Conservation (phyloP, 1,140 invertebrate genomes). For the Marisa cornuarietis region DNA sequence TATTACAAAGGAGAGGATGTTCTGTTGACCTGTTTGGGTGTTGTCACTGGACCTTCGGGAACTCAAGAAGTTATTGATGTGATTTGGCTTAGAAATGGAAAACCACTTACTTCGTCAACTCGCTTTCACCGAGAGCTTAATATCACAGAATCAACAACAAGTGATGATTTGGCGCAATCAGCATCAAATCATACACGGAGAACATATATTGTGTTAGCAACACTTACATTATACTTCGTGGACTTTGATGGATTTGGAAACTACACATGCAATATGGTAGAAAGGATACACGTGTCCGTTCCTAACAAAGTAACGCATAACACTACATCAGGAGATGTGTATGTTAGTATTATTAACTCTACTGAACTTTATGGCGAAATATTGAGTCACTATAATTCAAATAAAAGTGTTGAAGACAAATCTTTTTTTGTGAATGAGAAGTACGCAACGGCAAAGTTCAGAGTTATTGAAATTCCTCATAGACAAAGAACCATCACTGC, state of each 20-base stretch:
- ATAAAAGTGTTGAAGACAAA: background rate
- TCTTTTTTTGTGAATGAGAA: background rate
- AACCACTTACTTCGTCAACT: background rate
- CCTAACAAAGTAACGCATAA: background rate
- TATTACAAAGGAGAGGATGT: background rate
- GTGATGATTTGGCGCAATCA: background rate
- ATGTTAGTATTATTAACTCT: too few species aligned
- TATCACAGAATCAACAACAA: background rate
- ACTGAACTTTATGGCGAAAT: too few species aligned
- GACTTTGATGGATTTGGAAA: background rate
- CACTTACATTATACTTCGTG: background rate
- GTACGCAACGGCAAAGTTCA: background rate
- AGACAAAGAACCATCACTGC: background rate
- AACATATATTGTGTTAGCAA: too few species aligned
- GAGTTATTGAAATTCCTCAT: background rate
- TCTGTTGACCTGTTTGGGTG: background rate
- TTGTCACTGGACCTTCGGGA: background rate
- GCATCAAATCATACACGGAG: too few species aligned
- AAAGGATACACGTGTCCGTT: background rate
- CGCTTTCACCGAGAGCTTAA: background rate
- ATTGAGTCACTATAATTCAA: background rate
- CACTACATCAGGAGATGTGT: too few species aligned
- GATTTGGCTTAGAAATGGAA: background rate
- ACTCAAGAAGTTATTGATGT: background rate
- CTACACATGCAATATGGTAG: background rate